Base-by-base conservation (phyloP, 35 echinoderm and acorn worm genomes). In the Lytechinus variegatus region DNA sequence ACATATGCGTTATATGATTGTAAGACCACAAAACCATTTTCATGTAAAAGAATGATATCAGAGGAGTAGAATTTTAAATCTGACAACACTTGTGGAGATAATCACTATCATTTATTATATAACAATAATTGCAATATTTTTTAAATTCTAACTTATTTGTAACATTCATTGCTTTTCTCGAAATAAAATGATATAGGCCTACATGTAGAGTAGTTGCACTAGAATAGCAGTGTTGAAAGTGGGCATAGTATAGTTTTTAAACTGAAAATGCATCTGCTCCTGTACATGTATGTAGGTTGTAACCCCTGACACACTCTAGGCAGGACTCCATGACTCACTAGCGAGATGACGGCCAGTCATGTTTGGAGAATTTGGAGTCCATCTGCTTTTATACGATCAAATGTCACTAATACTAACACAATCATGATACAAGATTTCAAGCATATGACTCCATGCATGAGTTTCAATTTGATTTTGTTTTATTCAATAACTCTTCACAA, bases 341-440 rank as follows among this genome's bases (percentile, higher is more conserved):
- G 66, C 66, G 21, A 79, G 66, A 79, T n/a, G 66, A 79, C 4
- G 66, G 66, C 66, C 66, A 79, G 66, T 79, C 66, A 79, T 24
- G 66, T 79, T 79, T 79, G 66, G 66, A 79, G 66, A 79, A 79
- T 79, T n/a, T 79, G 2, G 21, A 79, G 66, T 24, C 66, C 66
- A 79, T 79, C 66, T 79, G 66, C 66, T 79, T 79, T 79, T 79
- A 79, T 79, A 79, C n/a, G 66, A 79, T 79, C 66, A 79, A 79
- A 79, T 79, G 66, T n/a, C 66, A 79, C 66, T 24, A 24, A 24
- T 24, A 79, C 66, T 79, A 79, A 79, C 66, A 79, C 66, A 79
- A 79, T 24, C 66, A 79, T 16, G 21, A 24, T 6, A 79, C 16
- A 24, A 24, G 21, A 79, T 79, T 79, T 24, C 21, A 16, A 79